Conservation (phyloP, 2,113 vertebrate species). For the Marcusenius ussheri region DNA sequence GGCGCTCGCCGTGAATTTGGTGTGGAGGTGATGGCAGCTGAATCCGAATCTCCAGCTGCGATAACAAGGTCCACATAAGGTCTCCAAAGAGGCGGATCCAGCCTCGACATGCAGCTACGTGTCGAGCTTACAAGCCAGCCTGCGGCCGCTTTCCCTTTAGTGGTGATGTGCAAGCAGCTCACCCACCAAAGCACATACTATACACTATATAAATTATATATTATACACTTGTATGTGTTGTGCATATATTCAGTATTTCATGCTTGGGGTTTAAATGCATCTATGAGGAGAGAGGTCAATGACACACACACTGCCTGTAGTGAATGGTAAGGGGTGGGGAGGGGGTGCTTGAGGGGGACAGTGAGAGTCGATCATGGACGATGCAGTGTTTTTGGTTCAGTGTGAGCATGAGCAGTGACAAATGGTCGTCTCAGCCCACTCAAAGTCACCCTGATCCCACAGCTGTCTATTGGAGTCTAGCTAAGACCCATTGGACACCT, state of each 20-base stretch:
- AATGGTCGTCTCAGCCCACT: not conserved
- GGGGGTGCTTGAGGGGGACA: not conserved
- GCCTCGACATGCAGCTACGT: not conserved
- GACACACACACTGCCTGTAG: not conserved
- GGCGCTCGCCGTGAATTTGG: not conserved
- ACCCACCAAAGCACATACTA: not conserved
- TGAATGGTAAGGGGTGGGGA: not conserved
- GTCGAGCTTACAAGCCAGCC: not conserved
- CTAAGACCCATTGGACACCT: not conserved
- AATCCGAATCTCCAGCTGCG: not conserved
- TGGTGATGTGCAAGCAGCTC: not conserved
- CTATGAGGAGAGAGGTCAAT: not conserved
- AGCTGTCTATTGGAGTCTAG: not conserved
- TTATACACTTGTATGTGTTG: not conserved
- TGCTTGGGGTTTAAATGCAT: not conserved
- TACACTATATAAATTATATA: not conserved
- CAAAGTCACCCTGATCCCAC: not conserved
- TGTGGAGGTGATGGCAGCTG: not conserved
- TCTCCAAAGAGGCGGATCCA: not conserved
- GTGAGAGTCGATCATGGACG: slow-evolving; percentile 5
- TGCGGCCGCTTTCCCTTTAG: not conserved
- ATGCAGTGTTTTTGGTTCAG: slow-evolving; percentile 10
- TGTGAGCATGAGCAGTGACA: slow-evolving; percentile 8
- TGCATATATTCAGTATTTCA: not conserved
- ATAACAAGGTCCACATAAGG: not conserved